phyloP scores from a whole-genome alignment of 2,113 vertebrate genomes.

The Jaculus jaculus region DNA sequence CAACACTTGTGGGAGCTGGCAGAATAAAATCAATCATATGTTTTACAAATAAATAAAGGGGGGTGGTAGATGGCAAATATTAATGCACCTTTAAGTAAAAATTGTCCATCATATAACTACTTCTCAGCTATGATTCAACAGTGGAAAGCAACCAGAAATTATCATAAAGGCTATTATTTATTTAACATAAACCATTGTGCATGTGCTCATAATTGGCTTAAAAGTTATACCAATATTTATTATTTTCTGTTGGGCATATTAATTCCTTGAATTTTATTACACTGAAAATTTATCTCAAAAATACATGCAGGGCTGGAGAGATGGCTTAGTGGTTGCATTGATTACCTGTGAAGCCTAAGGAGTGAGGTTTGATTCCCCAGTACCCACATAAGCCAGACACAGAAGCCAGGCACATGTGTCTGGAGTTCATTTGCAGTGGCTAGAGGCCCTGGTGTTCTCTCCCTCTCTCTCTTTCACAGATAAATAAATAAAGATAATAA shows the following conservation, averaged over 20 bases:
- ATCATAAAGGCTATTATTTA: not conserved
- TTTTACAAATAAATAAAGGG: conserved; percentile 42
- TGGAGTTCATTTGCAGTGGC: too few species aligned
- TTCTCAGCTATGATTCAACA: not conserved
- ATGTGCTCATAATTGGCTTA: not conserved
- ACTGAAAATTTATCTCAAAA: conserved; percentile 1
- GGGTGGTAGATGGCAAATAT: conserved; percentile 10
- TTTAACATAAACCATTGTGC: not conserved
- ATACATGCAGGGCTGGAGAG: not conserved
- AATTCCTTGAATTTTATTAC: not conserved
- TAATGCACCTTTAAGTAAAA: conserved; percentile 55
- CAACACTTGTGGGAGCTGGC: not conserved
- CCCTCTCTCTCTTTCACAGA: too few species aligned
- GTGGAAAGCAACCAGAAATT: not conserved
- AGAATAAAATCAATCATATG: conserved; percentile 57
- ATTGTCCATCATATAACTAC: conserved; percentile 15
- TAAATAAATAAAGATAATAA: too few species aligned
- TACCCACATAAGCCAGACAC: too few species aligned
- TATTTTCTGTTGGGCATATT: not conserved
- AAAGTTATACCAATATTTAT: not conserved
- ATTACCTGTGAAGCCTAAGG: too few species aligned
- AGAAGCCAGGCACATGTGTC: too few species aligned
- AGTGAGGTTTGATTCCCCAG: too few species aligned
- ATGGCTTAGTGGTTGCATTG: too few species aligned
- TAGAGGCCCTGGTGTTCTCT: too few species aligned